phyloP scores from a whole-genome alignment of 2,888 invertebrate genomes.

The Ischnura elegans region DNA sequence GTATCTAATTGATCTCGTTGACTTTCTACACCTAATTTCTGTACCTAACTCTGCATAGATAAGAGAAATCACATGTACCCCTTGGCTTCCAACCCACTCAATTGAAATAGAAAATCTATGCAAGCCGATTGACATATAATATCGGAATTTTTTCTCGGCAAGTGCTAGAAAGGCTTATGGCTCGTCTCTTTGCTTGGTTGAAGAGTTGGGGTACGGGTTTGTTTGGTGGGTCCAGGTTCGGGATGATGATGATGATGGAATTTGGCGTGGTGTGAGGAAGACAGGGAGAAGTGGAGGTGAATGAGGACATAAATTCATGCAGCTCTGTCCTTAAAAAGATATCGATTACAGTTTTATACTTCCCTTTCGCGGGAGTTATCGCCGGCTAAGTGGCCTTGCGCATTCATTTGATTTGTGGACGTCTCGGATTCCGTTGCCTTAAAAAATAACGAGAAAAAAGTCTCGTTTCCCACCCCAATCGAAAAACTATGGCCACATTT shows the following conservation, averaged over 20 bases:
- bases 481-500: background rate
- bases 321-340: background rate
- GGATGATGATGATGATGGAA: background rate
- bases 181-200: too few relatives aligned
- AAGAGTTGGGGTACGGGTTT: background rate
- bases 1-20: too few relatives aligned
- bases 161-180: too few relatives aligned
- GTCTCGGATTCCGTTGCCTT: background rate
- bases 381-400: background rate
- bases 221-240: background rate
- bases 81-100: too few relatives aligned
- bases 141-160: too few relatives aligned
- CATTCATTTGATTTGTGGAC: background rate
- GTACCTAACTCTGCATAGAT: too few relatives aligned
- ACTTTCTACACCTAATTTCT: too few relatives aligned
- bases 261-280: background rate
- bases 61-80: too few relatives aligned
- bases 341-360: constrained; percentile 9
- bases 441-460: background rate
- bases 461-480: background rate
- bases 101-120: too few relatives aligned
- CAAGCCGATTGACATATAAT: too few relatives aligned
- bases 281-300: background rate
- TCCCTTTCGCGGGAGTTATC: background rate
- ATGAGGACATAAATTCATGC: background rate